phyloP scores from a whole-genome alignment of 2,888 invertebrate genomes.

The Caenorhabditis sp. region DNA sequence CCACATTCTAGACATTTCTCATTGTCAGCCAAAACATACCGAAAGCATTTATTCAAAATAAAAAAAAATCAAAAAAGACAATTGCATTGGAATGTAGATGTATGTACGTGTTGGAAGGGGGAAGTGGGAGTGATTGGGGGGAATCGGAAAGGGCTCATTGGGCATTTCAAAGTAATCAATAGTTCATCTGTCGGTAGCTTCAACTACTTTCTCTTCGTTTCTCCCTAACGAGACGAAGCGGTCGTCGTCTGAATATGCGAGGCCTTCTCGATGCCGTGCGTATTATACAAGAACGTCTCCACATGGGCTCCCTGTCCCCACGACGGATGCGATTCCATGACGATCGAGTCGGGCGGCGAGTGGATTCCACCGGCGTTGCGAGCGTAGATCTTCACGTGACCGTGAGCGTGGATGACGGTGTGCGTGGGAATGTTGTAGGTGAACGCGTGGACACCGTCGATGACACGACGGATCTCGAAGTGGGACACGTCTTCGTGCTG shows the following conservation, averaged over 20 bases:
- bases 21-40: too few species aligned
- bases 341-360: constrained; percentile 76
- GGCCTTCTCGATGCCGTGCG: constrained; percentile 68
- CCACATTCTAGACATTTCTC: too few species aligned
- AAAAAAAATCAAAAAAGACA: constrained; percentile 7
- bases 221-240: constrained; percentile 37
- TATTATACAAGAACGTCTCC: constrained; percentile 79
- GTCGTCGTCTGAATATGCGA: constrained; percentile 55
- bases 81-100: constrained; percentile 48
- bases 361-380: constrained; percentile 69
- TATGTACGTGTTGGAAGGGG: constrained; percentile 29
- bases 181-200: constrained; percentile 18
- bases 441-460: constrained; percentile 53
- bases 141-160: constrained; percentile 34
- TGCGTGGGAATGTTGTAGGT: constrained; percentile 51
- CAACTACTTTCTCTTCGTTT: too few species aligned
- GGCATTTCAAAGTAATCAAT: constrained; percentile 25
- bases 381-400: constrained; percentile 59
- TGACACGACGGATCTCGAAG: constrained; percentile 57
- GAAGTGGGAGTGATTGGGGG: background rate
- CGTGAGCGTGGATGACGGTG: constrained; percentile 38
- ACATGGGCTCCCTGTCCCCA: constrained; percentile 78
- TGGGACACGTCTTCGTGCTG: constrained; percentile 52
- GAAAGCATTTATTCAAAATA: background rate
- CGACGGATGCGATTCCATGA: constrained; percentile 75